These are phyloP conservation scores for Burhinus oedicnemus DNA, from an alignment of 2,113 vertebrate species.

Conservation along the genomic window DNA sequence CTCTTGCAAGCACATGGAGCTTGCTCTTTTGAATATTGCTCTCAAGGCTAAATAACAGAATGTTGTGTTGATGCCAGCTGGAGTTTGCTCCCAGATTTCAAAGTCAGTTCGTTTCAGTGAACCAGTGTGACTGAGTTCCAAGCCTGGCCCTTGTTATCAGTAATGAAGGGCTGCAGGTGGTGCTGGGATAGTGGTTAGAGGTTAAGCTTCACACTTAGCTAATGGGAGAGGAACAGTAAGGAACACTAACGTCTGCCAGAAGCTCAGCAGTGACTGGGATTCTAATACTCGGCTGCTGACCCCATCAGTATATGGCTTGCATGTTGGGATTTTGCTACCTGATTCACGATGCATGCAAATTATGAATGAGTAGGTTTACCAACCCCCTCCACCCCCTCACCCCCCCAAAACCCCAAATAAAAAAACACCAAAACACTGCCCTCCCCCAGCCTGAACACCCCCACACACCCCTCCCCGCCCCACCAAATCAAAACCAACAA, in stretches of 20 bases:
- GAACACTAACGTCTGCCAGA: not conserved
- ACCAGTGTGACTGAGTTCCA: not conserved
- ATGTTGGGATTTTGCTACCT: not conserved
- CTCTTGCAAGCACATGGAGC: not conserved
- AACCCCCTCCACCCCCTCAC: fast-evolving
- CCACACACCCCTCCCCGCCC: not conserved
- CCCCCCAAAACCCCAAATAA: not conserved
- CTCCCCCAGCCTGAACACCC: not conserved
- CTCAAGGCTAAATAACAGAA: not conserved
- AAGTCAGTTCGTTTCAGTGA: not conserved
- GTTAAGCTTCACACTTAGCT: not conserved
- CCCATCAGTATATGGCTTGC: fast-evolving
- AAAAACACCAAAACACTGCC: not conserved
- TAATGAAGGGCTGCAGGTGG: not conserved
- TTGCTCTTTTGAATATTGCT: fast-evolving
- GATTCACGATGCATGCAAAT: not conserved
- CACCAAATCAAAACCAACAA: not conserved
- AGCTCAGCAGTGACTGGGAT: not conserved
- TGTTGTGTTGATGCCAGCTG: not conserved
- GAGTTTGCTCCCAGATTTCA: not conserved
- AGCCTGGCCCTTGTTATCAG: not conserved
- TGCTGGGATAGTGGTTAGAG: not conserved
- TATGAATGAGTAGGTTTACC: not conserved
- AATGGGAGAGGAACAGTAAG: not conserved
- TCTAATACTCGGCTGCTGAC: not conserved